Percentiles rank a stretch among this genome's conserved stretches.
Evolutionary conservation across 2,888 invertebrate species (phyloP).

Genomic region (Heliconius charithonia): DNA sequence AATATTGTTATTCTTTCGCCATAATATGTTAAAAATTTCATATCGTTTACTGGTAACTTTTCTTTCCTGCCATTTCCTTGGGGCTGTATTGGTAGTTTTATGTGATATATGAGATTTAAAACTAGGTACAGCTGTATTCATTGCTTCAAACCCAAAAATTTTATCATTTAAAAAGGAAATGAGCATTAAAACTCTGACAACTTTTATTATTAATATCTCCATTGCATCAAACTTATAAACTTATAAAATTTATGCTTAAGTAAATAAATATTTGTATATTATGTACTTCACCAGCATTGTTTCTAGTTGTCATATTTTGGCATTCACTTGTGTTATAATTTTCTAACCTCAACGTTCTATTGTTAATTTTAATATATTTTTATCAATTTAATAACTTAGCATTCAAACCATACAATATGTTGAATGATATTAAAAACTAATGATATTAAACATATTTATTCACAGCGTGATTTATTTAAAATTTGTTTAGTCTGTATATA

Average conservation of each 20-base stretch:
- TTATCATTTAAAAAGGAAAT: conserved; percentile 5
- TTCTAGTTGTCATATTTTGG: conserved; percentile 5
- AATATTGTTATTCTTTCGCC: conserved; percentile 66
- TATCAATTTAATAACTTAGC: not conserved
- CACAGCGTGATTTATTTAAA: no score
- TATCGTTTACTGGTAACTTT: conserved; percentile 65
- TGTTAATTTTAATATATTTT: not conserved
- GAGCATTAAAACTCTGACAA: not conserved
- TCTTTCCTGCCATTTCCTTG: conserved; percentile 58
- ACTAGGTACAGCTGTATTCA: not conserved
- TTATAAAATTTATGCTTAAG: not conserved
- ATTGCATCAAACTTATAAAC: not conserved
- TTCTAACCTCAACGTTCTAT: not conserved
- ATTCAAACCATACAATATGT: not conserved
- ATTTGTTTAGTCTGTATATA: no score
- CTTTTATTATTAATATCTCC: not conserved
- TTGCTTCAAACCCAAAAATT: not conserved
- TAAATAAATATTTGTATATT: not conserved
- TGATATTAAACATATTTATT: not conserved
- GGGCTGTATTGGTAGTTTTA: not conserved
- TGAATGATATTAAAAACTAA: not conserved
- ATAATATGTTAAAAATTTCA: conserved; percentile 68
- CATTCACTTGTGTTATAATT: not conserved
- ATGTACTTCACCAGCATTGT: not conserved
- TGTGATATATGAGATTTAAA: not conserved